Evolutionary conservation across 2,797 vertebrate genomes (phyloP).

Genomic region (Smutsia temminckii): DNA sequence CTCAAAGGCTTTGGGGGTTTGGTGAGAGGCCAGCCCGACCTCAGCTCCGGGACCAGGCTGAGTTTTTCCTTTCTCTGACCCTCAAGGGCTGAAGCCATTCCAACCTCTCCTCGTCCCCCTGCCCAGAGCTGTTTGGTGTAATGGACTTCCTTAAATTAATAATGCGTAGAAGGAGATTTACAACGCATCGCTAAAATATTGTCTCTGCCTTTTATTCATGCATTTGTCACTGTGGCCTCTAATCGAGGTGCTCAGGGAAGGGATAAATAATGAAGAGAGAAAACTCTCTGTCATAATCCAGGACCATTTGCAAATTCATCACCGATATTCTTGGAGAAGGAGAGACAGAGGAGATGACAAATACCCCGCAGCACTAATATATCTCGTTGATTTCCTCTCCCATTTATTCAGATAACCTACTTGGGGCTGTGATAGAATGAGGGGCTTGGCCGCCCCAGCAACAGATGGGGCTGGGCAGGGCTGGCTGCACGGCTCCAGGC

Average conservation of each 20-base stretch:
- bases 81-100: slow-evolving; percentile 64
- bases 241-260: slow-evolving; percentile 83
- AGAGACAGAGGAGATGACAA: slow-evolving; percentile 80
- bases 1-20: rapidly evolving
- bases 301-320: slow-evolving; percentile 89
- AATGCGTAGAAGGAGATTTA: slow-evolving; percentile 88
- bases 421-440: slow-evolving; percentile 82
- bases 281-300: slow-evolving; percentile 85
- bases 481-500: neutral
- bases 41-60: rapidly evolving
- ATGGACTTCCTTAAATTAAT: slow-evolving; percentile 87
- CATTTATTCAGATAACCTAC: slow-evolving; percentile 80
- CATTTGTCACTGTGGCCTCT: slow-evolving; percentile 88
- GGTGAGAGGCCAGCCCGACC: neutral
- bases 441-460: slow-evolving; percentile 72
- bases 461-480: slow-evolving; percentile 57
- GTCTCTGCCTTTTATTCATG: slow-evolving; percentile 88
- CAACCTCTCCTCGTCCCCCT: slow-evolving; percentile 75
- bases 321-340: slow-evolving; percentile 83
- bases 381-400: slow-evolving; percentile 85
- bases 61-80: slow-evolving; percentile 75
- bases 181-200: slow-evolving; percentile 83
- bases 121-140: slow-evolving; percentile 77
- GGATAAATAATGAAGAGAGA: slow-evolving; percentile 87
- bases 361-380: slow-evolving; percentile 80